A percentile compares a stretch with the other conserved stretches of the same genome.
Evolutionary conservation across 2,888 invertebrate genomes (phyloP).

Genomic region (Cancer borealis): DNA sequence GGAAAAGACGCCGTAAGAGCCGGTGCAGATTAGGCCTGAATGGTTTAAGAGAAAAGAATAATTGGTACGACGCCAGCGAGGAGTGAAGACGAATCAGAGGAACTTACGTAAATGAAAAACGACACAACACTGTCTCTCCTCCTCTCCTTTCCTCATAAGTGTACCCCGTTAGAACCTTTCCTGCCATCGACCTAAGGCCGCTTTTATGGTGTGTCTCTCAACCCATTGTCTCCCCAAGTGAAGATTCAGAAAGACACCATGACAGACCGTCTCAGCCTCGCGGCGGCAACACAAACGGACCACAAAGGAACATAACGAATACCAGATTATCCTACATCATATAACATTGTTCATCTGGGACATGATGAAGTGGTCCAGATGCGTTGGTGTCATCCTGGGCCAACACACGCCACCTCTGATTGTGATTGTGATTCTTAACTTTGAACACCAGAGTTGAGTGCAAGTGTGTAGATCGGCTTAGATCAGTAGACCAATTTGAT

Average conservation of each 20-base stretch:
- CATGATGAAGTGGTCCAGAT: background rate
- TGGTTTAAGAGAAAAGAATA: background rate
- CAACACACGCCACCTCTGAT: background rate
- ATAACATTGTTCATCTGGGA: background rate
- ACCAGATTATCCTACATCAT: background rate
- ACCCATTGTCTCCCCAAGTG: constrained; percentile 63
- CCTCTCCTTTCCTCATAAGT: background rate
- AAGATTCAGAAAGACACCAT: constrained; percentile 64
- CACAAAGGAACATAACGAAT: background rate
- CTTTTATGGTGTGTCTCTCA: constrained; percentile 62
- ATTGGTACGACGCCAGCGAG: background rate
- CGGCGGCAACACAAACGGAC: background rate
- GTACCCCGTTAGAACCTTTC: background rate
- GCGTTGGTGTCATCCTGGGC: background rate
- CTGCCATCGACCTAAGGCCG: background rate
- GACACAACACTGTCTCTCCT: background rate
- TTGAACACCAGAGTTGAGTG: too few relatives aligned
- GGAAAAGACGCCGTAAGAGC: background rate
- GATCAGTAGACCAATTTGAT: too few relatives aligned
- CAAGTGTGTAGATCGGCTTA: too few relatives aligned
- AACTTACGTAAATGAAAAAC: background rate
- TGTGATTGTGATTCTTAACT: constrained; percentile 2
- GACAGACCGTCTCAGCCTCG: constrained; percentile 9
- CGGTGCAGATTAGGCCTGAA: background rate
- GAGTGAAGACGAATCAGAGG: background rate